Evolutionary conservation across 2,888 invertebrate genomes (phyloP), one percentile per base, ranked within the genome.

Genomic region (Sinodicranocentrus sp.): DNA sequence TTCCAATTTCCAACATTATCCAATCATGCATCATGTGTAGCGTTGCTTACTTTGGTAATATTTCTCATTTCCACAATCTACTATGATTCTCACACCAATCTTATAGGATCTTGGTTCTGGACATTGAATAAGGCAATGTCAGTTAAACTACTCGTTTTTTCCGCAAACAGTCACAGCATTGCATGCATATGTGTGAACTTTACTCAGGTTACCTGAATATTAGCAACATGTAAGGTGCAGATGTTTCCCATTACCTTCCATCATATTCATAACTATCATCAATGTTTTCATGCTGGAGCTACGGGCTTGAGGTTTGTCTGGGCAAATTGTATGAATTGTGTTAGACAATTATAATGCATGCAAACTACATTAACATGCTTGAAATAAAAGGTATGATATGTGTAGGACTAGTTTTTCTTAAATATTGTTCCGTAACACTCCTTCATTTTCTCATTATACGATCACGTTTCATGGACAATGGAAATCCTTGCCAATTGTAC

Each of bases 381-480:
- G 48, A 15, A 39, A 48, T n/a, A 48, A 13, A 39, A 28, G 26
- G 25, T 13, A 33, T 19, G n/a, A 48, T 61, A 75, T 61, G 61
- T 39, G 65, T 59, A 23, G n/a, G 25, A 39, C 33, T 54, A 65
- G 65, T 65, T 59, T 57, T 71, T 39, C 54, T 65, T 67, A 57
- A 52, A n/a, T 54, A 54, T 15, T 57, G 25, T 57, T 57, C 21
- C n/a, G 25, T 25, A 57, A 6, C 25, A 57, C 33, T 23, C 17
- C 28, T 63, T 57, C 21, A 10, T 25, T 15, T 26, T 15, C 2
- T 3, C n/a, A 61, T 28, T 33, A 33, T 33, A 33, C 33, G 77
- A 77, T 44, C 68, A 63, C 21, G 43, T 71, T 78, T 71, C 78
- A 78, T 78, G 78, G 78, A 78, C 78, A 71, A 78, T 78, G 8